Conservation (phyloP, 2,797 vertebrate genomes). For the Scomberomorus guttatus region DNA sequence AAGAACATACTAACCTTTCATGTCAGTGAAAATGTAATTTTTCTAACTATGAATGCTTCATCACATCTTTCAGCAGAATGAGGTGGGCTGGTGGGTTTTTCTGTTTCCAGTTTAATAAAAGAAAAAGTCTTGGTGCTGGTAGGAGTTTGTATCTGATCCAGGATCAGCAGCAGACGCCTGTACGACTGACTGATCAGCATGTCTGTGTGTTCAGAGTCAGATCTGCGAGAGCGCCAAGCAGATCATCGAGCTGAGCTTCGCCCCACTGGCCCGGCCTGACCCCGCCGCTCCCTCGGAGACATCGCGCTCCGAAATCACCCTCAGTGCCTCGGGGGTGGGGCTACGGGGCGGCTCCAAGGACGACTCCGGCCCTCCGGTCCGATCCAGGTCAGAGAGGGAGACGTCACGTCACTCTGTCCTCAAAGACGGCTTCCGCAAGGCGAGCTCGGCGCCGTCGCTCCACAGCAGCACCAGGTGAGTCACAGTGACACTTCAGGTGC, state of each 20-base stretch:
- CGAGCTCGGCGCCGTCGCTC: conserved; percentile 68
- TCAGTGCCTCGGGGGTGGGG: conserved; percentile 38
- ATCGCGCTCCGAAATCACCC: conserved; percentile 62
- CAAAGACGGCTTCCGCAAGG: conserved; percentile 75
- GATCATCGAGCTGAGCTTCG: conserved; percentile 90
- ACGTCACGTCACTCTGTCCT: conserved; percentile 47
- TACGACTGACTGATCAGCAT: too few relatives aligned
- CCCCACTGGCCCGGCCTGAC: conserved; percentile 85
- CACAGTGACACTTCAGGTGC: too few relatives aligned
- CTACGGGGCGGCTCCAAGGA: conserved; percentile 56
- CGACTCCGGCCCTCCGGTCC: conserved; percentile 31
- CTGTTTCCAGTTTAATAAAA: too few relatives aligned
- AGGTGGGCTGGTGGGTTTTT: too few relatives aligned
- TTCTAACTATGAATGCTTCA: too few relatives aligned
- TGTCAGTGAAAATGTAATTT: too few relatives aligned
- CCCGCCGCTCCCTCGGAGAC: conserved; percentile 44
- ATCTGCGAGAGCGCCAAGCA: conserved; percentile 90
- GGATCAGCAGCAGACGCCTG: too few relatives aligned
- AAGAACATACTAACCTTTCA: too few relatives aligned
- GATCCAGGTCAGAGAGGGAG: conserved; percentile 56
- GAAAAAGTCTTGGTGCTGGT: too few relatives aligned
- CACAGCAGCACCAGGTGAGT: conserved; percentile 70
- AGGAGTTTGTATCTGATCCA: too few relatives aligned
- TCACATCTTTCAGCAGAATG: too few relatives aligned
- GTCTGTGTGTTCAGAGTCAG: conserved; percentile 82